Evolutionary conservation across 2,113 vertebrate genomes (phyloP), one percentile per base, ranked within the genome.

Genomic region (Myxocyprinus asiaticus): DNA sequence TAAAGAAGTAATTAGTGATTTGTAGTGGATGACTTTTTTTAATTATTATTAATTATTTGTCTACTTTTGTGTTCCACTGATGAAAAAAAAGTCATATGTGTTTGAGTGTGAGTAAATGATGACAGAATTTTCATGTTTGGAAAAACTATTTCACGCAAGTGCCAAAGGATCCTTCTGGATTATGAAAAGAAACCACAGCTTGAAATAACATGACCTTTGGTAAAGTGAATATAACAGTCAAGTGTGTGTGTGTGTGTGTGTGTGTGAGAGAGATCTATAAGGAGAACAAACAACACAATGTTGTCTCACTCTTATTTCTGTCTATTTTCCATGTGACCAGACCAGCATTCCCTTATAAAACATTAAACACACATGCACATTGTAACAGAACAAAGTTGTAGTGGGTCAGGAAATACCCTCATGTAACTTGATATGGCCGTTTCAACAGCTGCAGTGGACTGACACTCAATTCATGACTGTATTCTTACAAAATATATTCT

Each of bases 181-280:
- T 81, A 72, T 43, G 65, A 67, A 61, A 33, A 71, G 68, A 42
- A 77, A 73, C 71, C 73, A 62, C 48, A 44, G 76, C 87, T 84
- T 84, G 84, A 88, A 90, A 88, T 86, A 90, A 84, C 66, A 4
- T 33, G 74, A 85, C 85, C 82, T 87, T 78, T 82, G 69, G 47
- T 80, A 61, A 74, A 82, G 50, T 22, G 22, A 67, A 75, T 44
- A 4, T 58, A 62, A 77, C 62, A 51, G 82, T 84, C 82, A 2
- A 6, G 11, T 14, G 11, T 7, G 50, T 53, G 50, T 15, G 55
- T 56, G 55, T n/a, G 14, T 7, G 55, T n/a, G n/a, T n/a, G n/a
- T n/a, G n/a, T n/a, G n/a, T n/a, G n/a, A n/a, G n/a, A n/a, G n/a
- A n/a, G 22, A 33, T 33, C 22, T 33, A 33, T 33, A 33, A 33